Evolutionary conservation across 2,888 invertebrate genomes (phyloP).

Genomic region (Colostygia pectinataria): DNA sequence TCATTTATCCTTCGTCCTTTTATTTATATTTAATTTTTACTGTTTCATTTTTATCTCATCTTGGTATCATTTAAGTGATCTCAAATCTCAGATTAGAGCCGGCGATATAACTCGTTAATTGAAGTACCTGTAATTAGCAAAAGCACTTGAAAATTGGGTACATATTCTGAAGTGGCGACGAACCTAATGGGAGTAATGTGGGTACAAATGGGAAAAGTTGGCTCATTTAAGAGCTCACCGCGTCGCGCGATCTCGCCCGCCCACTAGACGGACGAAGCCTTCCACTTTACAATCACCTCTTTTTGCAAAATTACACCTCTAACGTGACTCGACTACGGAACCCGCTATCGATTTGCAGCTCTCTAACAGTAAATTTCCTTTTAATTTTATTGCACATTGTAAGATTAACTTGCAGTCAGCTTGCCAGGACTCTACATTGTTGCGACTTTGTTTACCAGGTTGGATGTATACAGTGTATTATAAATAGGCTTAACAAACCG

Average conservation of each 20-base stretch:
- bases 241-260: slow-evolving; percentile 48
- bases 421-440: slow-evolving; percentile 33
- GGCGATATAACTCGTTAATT: slow-evolving; percentile 65
- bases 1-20: no score
- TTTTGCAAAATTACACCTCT: slow-evolving; percentile 67
- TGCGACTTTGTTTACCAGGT: slow-evolving; percentile 23
- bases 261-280: slow-evolving; percentile 52
- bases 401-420: slow-evolving; percentile 39
- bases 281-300: slow-evolving; percentile 68
- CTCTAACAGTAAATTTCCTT: slow-evolving; percentile 48
- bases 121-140: slow-evolving; percentile 68
- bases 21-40: no score
- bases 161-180: slow-evolving; percentile 61
- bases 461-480: slow-evolving; percentile 31
- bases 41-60: no score
- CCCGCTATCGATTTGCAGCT: slow-evolving; percentile 37
- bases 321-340: slow-evolving; percentile 62
- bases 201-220: slow-evolving; percentile 78
- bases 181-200: slow-evolving; percentile 76
- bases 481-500: slow-evolving; percentile 46
- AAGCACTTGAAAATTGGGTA: slow-evolving; percentile 61
- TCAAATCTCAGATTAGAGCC: slow-evolving; percentile 53
- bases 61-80: slow-evolving; percentile 47
- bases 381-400: slow-evolving; percentile 47
- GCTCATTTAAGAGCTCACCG: slow-evolving; percentile 65